Conservation (phyloP, 2,113 vertebrate species). For the Manacus vitellinus region DNA sequence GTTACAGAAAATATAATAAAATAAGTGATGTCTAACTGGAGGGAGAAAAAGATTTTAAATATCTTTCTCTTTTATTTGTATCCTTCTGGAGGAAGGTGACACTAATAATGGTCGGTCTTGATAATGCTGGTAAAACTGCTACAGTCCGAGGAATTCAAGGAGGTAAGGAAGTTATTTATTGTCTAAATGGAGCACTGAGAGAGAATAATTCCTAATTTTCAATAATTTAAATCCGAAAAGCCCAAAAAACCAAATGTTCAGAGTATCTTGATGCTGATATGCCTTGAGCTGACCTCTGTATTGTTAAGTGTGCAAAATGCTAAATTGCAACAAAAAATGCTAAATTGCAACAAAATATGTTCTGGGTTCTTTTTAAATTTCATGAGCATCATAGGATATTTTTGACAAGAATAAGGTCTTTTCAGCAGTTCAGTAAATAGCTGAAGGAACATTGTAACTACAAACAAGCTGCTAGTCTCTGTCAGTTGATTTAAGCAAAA, state of each 20-base stretch:
- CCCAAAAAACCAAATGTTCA: neutral
- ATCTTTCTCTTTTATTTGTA: neutral
- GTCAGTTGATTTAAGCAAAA: neutral
- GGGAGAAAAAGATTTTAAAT: neutral
- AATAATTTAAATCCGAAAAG: neutral
- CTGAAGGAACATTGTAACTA: neutral
- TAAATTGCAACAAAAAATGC: neutral
- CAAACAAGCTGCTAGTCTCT: neutral
- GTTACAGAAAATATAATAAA: neutral
- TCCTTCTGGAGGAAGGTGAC: constrained; percentile 89
- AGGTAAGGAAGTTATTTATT: constrained; percentile 75
- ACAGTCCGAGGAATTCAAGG: constrained; percentile 92
- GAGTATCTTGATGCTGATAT: neutral
- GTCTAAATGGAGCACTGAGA: neutral
- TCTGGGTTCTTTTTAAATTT: neutral
- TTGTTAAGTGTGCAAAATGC: neutral
- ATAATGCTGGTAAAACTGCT: constrained; percentile 96
- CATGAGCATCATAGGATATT: neutral
- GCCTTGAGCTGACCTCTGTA: neutral
- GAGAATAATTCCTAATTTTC: neutral
- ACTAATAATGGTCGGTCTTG: constrained; percentile 94
- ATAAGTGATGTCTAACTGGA: neutral
- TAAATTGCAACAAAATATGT: neutral
- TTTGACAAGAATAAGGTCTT: neutral
- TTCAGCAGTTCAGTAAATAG: neutral